Percentiles rank a stretch among this genome's conserved stretches.
phyloP scores from a whole-genome alignment of 2,888 invertebrate genomes.

The Meteorus colon region DNA sequence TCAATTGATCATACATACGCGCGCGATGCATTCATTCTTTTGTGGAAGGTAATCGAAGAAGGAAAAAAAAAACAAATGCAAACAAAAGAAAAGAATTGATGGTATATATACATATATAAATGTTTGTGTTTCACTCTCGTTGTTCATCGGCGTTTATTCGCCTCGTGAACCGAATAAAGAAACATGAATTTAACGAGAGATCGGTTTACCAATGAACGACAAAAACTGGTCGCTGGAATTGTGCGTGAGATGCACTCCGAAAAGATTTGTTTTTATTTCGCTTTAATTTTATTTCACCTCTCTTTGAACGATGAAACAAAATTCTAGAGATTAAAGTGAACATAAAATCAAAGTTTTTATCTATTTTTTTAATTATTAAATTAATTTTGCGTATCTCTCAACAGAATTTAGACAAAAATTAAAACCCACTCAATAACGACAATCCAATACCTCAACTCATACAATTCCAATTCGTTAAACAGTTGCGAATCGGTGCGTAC shows the following conservation, averaged over 20 bases:
- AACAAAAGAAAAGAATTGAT: too few relatives aligned
- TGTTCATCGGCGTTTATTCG: constrained; percentile 16
- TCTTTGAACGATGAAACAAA: too few relatives aligned
- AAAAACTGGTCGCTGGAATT: constrained; percentile 24
- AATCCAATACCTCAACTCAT: too few relatives aligned
- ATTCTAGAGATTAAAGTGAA: too few relatives aligned
- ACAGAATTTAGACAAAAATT: too few relatives aligned
- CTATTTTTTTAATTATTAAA: too few relatives aligned
- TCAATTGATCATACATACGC: not conserved
- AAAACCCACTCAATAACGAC: too few relatives aligned
- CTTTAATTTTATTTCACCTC: not conserved
- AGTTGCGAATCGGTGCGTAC: constrained; percentile 8
- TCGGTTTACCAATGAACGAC: not conserved
- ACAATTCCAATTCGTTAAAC: constrained; percentile 7
- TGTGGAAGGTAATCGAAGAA: not conserved
- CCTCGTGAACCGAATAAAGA: constrained; percentile 13
- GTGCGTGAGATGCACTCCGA: constrained; percentile 15
- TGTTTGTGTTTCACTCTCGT: constrained; percentile 23
- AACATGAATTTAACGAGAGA: constrained; percentile 25
- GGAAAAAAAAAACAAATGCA: constrained; percentile 1
- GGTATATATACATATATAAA: not conserved
- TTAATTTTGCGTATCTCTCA: too few relatives aligned
- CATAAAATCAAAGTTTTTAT: too few relatives aligned
- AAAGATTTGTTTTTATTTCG: constrained; percentile 29
- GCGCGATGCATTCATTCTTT: not conserved